Conservation (phyloP, 2,113 vertebrate genomes). For the Oophaga pumilio region DNA sequence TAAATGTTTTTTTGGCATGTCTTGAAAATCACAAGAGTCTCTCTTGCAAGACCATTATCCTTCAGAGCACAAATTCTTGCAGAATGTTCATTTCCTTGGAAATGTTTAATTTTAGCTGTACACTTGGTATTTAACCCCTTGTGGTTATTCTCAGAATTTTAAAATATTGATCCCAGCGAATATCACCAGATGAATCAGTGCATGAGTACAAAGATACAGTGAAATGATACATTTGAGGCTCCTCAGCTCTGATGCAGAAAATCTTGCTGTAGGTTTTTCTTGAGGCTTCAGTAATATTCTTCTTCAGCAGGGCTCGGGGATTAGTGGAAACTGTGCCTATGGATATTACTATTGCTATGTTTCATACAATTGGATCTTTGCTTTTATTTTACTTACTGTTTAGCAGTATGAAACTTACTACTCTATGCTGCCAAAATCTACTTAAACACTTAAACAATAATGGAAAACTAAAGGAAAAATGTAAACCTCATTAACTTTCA, state of each 20-base stretch:
- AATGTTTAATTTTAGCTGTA: background rate
- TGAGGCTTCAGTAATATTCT: background rate
- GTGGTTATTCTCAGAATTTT: background rate
- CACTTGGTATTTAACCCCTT: background rate
- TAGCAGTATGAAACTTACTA: background rate
- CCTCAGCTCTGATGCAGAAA: too few relatives aligned
- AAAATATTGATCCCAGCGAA: background rate
- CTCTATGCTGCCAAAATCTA: background rate
- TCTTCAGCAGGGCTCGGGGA: background rate
- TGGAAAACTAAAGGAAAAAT: too few relatives aligned
- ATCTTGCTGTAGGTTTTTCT: background rate
- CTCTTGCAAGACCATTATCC: slow-evolving; percentile 29
- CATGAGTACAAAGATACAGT: background rate
- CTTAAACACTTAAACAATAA: too few relatives aligned
- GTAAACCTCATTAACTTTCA: too few relatives aligned
- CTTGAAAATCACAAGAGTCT: slow-evolving; percentile 23
- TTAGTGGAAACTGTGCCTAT: background rate
- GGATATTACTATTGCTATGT: background rate
- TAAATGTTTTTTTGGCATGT: slow-evolving; percentile 32
- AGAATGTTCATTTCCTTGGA: background rate
- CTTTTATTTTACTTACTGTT: background rate
- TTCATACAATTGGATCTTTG: background rate
- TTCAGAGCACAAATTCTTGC: background rate
- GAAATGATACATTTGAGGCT: background rate
- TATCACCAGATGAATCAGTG: background rate